These are phyloP conservation scores for Platerodrilus igneus DNA, from an alignment of 2,888 invertebrate genomes.

Conservation along the genomic window DNA sequence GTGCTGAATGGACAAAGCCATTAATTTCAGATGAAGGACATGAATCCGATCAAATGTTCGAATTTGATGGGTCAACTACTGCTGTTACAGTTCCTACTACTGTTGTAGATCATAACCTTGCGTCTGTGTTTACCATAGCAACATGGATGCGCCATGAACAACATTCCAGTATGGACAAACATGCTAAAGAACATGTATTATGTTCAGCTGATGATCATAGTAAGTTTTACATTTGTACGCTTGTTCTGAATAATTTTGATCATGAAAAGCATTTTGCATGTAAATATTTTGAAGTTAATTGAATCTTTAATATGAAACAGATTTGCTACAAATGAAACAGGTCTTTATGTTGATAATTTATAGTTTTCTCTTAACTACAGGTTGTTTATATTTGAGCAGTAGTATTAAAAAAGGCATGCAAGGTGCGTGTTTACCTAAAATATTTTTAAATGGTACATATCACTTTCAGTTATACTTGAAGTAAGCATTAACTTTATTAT, in stretches of 20 bases:
- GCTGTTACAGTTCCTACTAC: slow-evolving; percentile 79
- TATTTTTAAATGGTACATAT: too few species aligned
- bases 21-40: slow-evolving; percentile 77
- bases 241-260: neutral
- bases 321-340: neutral
- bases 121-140: slow-evolving; percentile 81
- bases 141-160: slow-evolving; percentile 94
- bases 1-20: slow-evolving; percentile 77
- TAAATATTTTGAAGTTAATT: too few species aligned
- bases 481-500: too few species aligned
- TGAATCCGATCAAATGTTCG: slow-evolving; percentile 88
- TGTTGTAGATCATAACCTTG: slow-evolving; percentile 70
- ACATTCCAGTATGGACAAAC: slow-evolving; percentile 74
- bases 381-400: too few species aligned
- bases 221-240: slow-evolving; percentile 52
- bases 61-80: slow-evolving; percentile 88
- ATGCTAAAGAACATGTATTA: slow-evolving; percentile 91
- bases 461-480: too few species aligned
- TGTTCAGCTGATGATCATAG: slow-evolving; percentile 98
- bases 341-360: too few species aligned
- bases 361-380: too few species aligned
- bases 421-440: too few species aligned
- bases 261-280: too few species aligned
- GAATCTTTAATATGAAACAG: neutral
- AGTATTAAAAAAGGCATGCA: too few species aligned